Evolutionary conservation across 2,113 vertebrate species (phyloP).

Genomic region (Mus pahari): DNA sequence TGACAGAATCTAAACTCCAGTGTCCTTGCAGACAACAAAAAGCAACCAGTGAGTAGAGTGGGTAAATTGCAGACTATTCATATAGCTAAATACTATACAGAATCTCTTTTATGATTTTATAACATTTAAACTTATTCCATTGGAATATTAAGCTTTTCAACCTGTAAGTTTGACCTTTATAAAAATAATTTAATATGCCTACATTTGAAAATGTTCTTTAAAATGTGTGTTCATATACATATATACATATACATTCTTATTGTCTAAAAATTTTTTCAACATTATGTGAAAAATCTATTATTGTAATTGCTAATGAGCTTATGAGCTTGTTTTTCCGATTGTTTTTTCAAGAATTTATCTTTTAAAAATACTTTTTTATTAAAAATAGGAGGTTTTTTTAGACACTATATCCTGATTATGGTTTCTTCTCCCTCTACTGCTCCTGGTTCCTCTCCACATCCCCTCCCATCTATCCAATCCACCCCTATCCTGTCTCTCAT

Average conservation of each 20-base stretch:
- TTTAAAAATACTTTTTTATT: background rate
- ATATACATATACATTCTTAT: background rate
- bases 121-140: background rate
- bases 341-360: background rate
- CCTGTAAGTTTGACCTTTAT: background rate
- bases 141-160: background rate
- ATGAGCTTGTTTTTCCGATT: background rate
- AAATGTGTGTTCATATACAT: background rate
- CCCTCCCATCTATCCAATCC: background rate
- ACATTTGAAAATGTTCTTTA: background rate
- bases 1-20: conserved; percentile 16
- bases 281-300: background rate
- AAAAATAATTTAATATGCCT: background rate
- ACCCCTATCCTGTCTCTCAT: background rate
- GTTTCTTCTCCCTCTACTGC: background rate
- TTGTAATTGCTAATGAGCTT: background rate
- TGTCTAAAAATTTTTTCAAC: background rate
- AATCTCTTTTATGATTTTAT: background rate
- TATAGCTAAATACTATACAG: background rate
- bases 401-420: background rate
- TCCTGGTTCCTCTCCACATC: background rate
- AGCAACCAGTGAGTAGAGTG: background rate
- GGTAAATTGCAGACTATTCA: background rate
- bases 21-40: conserved; percentile 28
- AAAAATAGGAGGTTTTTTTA: background rate